Conservation (phyloP, 35 echinoderm and acorn worm genomes). For the Apostichopus japonicus region DNA sequence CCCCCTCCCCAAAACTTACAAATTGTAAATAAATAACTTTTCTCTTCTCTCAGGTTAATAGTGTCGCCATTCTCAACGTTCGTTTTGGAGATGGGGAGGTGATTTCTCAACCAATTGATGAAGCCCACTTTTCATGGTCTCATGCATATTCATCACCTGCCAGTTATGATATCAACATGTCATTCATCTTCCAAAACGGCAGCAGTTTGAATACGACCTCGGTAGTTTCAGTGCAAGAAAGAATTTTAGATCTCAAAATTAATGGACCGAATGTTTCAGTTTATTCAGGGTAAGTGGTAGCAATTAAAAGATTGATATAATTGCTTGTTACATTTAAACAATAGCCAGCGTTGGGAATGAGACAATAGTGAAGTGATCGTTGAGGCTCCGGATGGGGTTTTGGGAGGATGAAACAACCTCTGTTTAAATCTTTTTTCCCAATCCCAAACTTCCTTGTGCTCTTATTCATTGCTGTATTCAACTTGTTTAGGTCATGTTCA, state of each 20-base stretch:
- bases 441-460: too few species aligned
- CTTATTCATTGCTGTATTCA: too few species aligned
- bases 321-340: too few species aligned
- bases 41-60: background rate
- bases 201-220: background rate
- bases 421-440: too few species aligned
- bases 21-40: background rate
- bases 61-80: background rate
- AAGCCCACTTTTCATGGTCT: slow-evolving; percentile 37
- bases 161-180: slow-evolving; percentile 51
- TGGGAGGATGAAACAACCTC: too few species aligned
- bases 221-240: slow-evolving; percentile 55
- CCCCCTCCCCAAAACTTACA: background rate
- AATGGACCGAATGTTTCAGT: slow-evolving; percentile 63
- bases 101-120: background rate
- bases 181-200: background rate
- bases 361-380: too few species aligned
- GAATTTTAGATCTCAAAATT: slow-evolving; percentile 38
- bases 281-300: background rate
- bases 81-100: slow-evolving; percentile 11
- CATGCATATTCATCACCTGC: slow-evolving; percentile 49
- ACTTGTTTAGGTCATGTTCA: too few species aligned
- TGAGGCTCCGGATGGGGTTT: too few species aligned
- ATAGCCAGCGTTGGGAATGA: too few species aligned
- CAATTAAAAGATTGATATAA: background rate